Evolutionary conservation across 2,888 invertebrate genomes (phyloP).

Genomic region (Trachelus troglodyta): DNA sequence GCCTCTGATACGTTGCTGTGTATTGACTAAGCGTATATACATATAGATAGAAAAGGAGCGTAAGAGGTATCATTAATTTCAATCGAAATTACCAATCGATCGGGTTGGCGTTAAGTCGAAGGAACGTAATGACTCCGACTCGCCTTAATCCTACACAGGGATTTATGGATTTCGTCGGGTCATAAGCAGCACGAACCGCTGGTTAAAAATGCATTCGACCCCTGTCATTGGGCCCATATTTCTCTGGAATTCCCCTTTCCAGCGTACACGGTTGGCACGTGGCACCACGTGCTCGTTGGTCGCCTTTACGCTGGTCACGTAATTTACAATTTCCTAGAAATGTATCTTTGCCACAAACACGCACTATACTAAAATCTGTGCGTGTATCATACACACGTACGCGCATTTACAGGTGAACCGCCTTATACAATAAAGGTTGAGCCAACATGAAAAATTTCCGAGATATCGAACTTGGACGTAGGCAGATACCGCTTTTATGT

Average conservation of each 20-base stretch:
- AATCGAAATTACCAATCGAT: conserved; percentile 29
- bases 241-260: conserved; percentile 41
- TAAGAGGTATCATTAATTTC: conserved; percentile 41
- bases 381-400: neutral
- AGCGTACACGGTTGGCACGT: conserved; percentile 36
- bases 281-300: conserved; percentile 36
- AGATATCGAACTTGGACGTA: neutral
- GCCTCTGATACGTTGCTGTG: neutral
- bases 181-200: conserved; percentile 23
- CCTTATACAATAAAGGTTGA: neutral
- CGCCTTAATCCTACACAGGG: conserved; percentile 15
- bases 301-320: conserved; percentile 28
- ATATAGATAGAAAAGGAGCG: neutral
- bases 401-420: neutral
- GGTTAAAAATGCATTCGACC: conserved; percentile 49
- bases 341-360: conserved; percentile 8
- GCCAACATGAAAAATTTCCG: neutral
- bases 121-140: neutral
- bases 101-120: conserved; percentile 14
- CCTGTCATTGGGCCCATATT: conserved; percentile 51
- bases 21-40: neutral
- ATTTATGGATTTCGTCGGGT: conserved; percentile 23
- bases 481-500: neutral
- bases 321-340: conserved; percentile 30
- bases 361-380: neutral